Base-by-base conservation (phyloP, 2,888 invertebrate species). In the Protonemura montana region DNA sequence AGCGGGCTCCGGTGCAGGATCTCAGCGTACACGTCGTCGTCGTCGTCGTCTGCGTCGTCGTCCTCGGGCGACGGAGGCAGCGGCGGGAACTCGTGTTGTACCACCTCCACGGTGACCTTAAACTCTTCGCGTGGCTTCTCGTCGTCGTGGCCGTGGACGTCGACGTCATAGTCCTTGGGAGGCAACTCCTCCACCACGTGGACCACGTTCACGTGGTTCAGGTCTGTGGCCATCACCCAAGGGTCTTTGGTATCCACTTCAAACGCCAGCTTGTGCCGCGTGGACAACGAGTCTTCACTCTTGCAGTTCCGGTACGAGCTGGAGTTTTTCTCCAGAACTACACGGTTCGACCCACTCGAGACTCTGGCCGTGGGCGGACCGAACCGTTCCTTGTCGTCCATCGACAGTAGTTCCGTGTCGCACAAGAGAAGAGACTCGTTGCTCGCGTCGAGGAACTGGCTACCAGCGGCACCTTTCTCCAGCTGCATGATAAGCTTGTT, bases 31-130 rank as follows among this genome's bases (percentile, higher is more conserved):
- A 95, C 95, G 89, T 95, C 95, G 89, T 95, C 94, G 87, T 95
- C 95, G 91, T 96, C 96, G 91, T 96, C 96, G 13, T n/a, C n/a
- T n/a, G n/a, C n/a, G n/a, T 96, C 95, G 0, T 97, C 97, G 59
- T 59, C 59, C 59, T 59, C 59, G 0, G 97, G 97, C 0, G 97
- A 96, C 0, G 97, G 97, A 10, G 97, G 97, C 87, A 97, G 91
- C 76, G 96, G 96, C 27, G 96, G 96, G 90, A 96, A 95, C 91
- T 90, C 90, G 89, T 94, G 94, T 89, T 94, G 94, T 28, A 95
- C 93, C 88, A 95, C 94, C 90, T 95, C 95, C 41, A 95, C 95
- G 88, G 90, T 91, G 1, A 92, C 92, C 90, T 91, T 91, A 88
- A 92, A 92, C 26, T 92, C 91, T 59, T 88, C 88, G 0, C 89